Conservation (phyloP, 1,140 invertebrate species). For the Lucilia cuprina region DNA sequence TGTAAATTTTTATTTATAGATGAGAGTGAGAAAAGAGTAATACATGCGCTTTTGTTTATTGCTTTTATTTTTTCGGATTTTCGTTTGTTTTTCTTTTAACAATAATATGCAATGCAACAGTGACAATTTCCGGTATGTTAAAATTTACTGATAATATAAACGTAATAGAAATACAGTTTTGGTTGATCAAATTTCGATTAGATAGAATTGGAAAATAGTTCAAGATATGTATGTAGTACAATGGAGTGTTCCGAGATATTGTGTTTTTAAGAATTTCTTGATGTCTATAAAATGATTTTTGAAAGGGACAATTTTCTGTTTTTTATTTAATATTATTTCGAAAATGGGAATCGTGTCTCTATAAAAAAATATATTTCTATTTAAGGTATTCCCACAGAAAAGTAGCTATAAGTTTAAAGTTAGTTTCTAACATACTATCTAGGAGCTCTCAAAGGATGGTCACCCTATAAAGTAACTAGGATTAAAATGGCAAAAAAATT, state of each 20-base stretch:
- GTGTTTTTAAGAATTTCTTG: no score
- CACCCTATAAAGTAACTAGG: not conserved
- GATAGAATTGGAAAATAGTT: no score
- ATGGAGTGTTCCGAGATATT: no score
- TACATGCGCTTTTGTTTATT: not conserved
- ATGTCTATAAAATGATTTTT: no score
- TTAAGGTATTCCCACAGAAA: no score
- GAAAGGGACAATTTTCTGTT: no score
- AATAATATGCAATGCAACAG: conserved; percentile 20
- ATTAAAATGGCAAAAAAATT: not conserved
- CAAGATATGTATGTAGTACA: no score
- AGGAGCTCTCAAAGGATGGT: not conserved
- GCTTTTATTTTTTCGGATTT: not conserved
- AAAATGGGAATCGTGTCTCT: no score
- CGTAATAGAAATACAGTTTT: not conserved
- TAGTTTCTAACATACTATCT: no score
- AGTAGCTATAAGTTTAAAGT: no score
- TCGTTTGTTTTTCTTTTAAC: not conserved
- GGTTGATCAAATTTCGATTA: not conserved
- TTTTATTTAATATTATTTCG: no score
- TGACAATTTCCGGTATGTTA: conserved; percentile 32
- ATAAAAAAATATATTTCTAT: no score
- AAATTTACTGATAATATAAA: not conserved
- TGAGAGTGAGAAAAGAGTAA: not conserved
- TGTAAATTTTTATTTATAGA: not conserved